Evolutionary conservation across 2,797 vertebrate genomes (phyloP).

Genomic region (Gallinago stenura): DNA sequence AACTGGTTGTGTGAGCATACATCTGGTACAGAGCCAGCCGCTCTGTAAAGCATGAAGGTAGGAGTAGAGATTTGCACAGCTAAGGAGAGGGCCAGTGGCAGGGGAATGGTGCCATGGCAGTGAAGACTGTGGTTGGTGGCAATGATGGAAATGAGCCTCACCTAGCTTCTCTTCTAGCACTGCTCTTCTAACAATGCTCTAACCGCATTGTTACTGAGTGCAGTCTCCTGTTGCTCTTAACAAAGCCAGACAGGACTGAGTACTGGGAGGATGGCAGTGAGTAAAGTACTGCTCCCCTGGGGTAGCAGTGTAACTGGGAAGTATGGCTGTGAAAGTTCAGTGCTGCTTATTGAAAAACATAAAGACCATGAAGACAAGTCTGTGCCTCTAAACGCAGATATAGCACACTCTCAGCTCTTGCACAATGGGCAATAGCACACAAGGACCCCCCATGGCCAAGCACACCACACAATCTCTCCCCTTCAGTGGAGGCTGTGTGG

Average conservation of each 20-base stretch:
- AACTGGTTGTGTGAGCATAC: neutral
- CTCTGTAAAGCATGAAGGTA: neutral
- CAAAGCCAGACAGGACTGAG: rapidly evolving
- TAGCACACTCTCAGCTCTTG: neutral
- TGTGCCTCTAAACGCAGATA: neutral
- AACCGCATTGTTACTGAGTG: neutral
- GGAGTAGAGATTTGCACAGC: neutral
- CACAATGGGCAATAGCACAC: neutral
- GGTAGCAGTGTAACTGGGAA: neutral
- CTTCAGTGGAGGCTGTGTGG: rapidly evolving
- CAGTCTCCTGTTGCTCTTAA: neutral
- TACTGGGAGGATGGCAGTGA: neutral
- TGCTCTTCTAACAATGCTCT: neutral
- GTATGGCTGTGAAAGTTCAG: neutral
- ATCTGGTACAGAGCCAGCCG: neutral
- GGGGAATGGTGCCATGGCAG: rapidly evolving
- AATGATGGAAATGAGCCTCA: neutral
- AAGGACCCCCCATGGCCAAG: neutral
- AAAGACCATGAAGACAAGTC: neutral
- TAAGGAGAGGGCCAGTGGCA: neutral
- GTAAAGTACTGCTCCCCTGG: neutral
- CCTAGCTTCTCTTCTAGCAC: neutral
- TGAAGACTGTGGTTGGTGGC: neutral
- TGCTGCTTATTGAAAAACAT: neutral
- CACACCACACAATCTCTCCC: rapidly evolving